Conservation (phyloP, 2,797 vertebrate species). For the Lepilemur ruficaudatus region DNA sequence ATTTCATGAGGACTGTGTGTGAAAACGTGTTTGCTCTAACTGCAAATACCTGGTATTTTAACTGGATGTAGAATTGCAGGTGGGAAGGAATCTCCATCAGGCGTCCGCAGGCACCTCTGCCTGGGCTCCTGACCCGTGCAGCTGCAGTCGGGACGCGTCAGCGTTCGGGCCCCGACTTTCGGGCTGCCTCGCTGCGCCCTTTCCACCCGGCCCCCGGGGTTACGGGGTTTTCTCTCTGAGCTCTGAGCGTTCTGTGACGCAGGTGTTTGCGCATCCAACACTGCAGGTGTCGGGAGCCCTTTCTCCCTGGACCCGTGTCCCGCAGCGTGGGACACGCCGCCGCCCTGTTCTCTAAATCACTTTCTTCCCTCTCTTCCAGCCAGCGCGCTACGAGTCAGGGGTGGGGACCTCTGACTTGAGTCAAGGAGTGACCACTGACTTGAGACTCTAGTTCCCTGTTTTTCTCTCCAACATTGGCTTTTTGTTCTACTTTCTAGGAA, state of each 20-base stretch:
- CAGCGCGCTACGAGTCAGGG: fast-evolving
- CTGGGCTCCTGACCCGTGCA: background rate
- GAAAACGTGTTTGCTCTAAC: background rate
- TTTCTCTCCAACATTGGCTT: background rate
- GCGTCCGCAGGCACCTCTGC: background rate
- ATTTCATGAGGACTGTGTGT: background rate
- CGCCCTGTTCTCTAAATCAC: fast-evolving
- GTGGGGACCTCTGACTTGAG: background rate
- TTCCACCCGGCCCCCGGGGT: too few species aligned
- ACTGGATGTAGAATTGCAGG: too few species aligned
- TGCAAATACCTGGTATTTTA: fast-evolving
- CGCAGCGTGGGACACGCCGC: background rate
- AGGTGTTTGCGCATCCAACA: fast-evolving
- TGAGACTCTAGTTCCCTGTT: background rate
- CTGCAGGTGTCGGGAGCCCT: background rate
- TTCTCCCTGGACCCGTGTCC: fast-evolving
- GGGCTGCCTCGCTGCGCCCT: background rate
- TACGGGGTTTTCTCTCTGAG: background rate
- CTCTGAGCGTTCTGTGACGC: background rate
- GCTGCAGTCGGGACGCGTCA: fast-evolving
- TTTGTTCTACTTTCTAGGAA: background rate
- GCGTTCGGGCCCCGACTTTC: fast-evolving
- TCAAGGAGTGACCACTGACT: background rate
- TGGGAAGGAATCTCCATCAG: fast-evolving
- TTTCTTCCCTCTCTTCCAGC: fast-evolving